Evolutionary conservation across 2,888 invertebrate genomes (phyloP), one percentile per base, ranked within the genome.

Genomic region (Protodeltote pygarga): DNA sequence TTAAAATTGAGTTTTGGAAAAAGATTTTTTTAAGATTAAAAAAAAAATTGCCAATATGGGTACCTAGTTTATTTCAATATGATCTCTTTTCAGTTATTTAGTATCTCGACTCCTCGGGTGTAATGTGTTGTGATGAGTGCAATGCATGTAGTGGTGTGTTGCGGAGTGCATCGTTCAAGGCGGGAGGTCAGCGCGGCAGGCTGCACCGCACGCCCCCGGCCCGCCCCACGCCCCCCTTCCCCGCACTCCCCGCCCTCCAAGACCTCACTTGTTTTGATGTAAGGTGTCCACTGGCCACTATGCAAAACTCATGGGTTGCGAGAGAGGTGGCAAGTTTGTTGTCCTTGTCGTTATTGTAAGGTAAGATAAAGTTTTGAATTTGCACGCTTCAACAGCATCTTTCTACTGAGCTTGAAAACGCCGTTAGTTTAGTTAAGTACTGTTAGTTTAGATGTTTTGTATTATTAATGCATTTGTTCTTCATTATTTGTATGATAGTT

Each of bases 201-300:
- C 83, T 82, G 80, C 80, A 79, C 78, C 72, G 82, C 83, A 82
- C 85, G 85, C 88, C 88, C 85, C 81, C 74, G 76, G 76, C 75
- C 85, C 87, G 87, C 88, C 87, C 85, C 81, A 72, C 78, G 75
- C 72, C 80, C 73, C 75, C 71, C 58, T 60, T 34, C 65, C 57
- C 67, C 76, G 63, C 73, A 42, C 13, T 0, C 25, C 71, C 58
- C 59, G 58, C 65, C 70, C 71, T 63, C 70, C 66, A 72, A 80
- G 73, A 80, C 82, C 81, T 81, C 83, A 86, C 87, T 89, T 87
- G 89, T 90, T 91, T 89, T 90, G 89, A 90, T 88, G 88, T 89
- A 89, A 89, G 85, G 85, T 85, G 87, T 85, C 89, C 81, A 81
- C 81, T 77, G 78, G 79, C 81, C 79, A 81, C 85, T 87, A 87